Conservation (phyloP, 53 echinoderm and acorn worm genomes). For the Apostichopus leukothele region DNA sequence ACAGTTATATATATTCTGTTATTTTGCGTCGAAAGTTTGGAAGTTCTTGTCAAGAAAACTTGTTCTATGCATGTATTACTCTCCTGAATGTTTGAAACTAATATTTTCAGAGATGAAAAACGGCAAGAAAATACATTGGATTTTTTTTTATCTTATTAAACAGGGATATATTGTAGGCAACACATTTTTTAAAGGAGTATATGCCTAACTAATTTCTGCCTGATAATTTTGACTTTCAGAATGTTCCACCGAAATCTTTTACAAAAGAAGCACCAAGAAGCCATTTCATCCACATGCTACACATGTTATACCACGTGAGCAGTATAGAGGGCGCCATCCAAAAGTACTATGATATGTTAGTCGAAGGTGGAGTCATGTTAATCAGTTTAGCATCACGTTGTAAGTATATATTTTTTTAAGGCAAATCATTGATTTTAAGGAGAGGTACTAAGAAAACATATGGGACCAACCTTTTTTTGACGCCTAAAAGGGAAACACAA, state of each 20-base stretch:
- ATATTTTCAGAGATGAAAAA: too few relatives aligned
- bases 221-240: conserved; percentile 4
- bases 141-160: too few relatives aligned
- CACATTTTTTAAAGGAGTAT: too few relatives aligned
- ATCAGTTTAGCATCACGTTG: conserved; percentile 83
- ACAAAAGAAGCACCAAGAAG: background rate
- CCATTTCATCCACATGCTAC: conserved; percentile 83
- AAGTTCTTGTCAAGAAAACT: too few relatives aligned
- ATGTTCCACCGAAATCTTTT: background rate
- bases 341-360: conserved; percentile 65
- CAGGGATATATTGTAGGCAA: too few relatives aligned
- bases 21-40: too few relatives aligned
- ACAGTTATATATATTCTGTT: too few relatives aligned
- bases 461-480: conserved; percentile 19
- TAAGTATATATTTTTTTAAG: conserved; percentile 6
- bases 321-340: conserved; percentile 67
- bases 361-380: conserved; percentile 68
- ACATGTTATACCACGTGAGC: conserved; percentile 84
- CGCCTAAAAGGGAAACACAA: background rate
- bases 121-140: too few relatives aligned
- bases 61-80: too few relatives aligned
- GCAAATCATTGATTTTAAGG: background rate
- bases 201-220: background rate
- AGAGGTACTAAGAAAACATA: background rate
- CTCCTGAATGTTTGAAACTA: too few relatives aligned